These are phyloP conservation scores for Acipenser transmontanus DNA, from an alignment of 2,797 vertebrate genomes.

Conservation along the genomic window DNA sequence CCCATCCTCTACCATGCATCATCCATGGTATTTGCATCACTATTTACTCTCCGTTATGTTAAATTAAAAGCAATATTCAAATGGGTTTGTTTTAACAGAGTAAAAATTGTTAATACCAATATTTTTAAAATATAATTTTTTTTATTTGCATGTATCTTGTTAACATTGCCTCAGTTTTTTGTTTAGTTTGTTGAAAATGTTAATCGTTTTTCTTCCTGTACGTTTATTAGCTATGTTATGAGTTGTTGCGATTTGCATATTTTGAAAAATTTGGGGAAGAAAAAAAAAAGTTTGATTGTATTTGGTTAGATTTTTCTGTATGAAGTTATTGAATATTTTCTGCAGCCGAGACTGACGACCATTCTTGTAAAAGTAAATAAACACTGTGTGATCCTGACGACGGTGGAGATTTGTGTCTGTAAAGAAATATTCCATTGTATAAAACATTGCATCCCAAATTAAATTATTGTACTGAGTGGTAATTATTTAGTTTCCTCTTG, in stretches of 20 bases:
- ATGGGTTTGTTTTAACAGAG: not conserved
- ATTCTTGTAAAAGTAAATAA: conserved; percentile 10
- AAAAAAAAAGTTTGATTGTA: conserved; percentile 2
- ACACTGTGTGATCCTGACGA: conserved; percentile 4
- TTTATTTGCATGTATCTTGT: conserved; percentile 4
- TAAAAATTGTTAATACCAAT: not conserved
- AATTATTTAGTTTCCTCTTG: not conserved
- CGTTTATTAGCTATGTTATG: not conserved
- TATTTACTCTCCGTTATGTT: not conserved
- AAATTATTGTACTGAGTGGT: conserved; percentile 3
- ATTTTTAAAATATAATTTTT: not conserved
- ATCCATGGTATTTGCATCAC: too few species aligned
- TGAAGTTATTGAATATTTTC: not conserved
- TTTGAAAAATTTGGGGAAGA: not conserved
- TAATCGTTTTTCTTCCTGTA: not conserved
- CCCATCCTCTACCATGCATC: too few species aligned
- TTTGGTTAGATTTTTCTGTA: not conserved
- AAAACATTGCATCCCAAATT: not conserved
- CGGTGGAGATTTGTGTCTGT: not conserved
- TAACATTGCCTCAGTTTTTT: not conserved
- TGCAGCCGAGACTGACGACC: conserved; percentile 1
- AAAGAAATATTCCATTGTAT: conserved; percentile 1
- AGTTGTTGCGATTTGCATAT: not conserved
- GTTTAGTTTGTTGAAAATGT: conserved; percentile 2
- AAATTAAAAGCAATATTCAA: not conserved